Evolutionary conservation across 2,113 vertebrate species (phyloP).

Genomic region (Strix uralensis): DNA sequence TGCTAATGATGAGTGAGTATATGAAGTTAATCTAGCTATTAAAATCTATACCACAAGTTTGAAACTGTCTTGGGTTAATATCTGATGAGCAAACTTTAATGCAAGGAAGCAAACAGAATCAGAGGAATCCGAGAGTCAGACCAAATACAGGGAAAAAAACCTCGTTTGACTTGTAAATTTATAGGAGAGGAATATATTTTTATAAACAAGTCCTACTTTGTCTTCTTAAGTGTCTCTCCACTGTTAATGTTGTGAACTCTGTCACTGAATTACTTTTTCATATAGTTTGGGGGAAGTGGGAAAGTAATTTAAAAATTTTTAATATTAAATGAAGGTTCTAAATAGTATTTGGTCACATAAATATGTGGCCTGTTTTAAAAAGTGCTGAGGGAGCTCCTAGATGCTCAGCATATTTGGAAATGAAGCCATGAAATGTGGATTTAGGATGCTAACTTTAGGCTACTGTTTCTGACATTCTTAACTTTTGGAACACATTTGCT

Average conservation of each 20-base stretch:
- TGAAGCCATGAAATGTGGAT: conserved; percentile 58
- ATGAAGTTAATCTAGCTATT: neutral
- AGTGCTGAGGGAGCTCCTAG: neutral
- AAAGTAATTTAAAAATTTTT: neutral
- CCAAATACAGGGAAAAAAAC: neutral
- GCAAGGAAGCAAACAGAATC: neutral
- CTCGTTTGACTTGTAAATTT: neutral
- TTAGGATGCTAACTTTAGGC: conserved; percentile 60
- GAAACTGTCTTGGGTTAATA: neutral
- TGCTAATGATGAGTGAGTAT: neutral
- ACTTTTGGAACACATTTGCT: conserved; percentile 5
- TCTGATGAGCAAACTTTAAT: neutral
- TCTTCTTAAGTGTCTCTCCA: neutral
- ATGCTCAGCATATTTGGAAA: conserved; percentile 50
- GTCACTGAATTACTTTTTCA: neutral
- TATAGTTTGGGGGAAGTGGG: neutral
- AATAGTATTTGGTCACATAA: neutral
- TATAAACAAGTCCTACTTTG: neutral
- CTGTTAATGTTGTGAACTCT: neutral
- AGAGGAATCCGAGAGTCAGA: neutral
- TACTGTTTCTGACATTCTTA: conserved; percentile 57
- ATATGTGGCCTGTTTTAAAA: neutral
- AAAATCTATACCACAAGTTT: neutral
- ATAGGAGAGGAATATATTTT: neutral
- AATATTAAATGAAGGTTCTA: neutral